Base-by-base conservation (phyloP, 2,113 vertebrate species). In the Platichthys stellatus region DNA sequence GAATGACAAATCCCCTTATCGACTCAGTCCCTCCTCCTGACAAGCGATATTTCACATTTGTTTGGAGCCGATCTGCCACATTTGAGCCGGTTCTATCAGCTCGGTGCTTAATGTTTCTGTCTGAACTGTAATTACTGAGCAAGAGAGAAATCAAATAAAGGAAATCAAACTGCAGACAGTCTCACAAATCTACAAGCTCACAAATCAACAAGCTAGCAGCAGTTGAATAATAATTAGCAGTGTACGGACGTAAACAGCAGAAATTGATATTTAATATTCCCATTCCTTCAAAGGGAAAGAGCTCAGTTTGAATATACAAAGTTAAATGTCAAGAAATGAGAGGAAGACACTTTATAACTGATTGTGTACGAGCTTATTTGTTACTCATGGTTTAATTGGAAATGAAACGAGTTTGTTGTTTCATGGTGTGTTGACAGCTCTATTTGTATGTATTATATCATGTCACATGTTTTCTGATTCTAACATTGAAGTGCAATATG, bases 141-240 rank as follows among this genome's bases (percentile, higher is more conserved):
- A 63, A 68, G 54, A 69, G 71, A 63, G 24, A 85, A 88, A 90
- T 85, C 71, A 82, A 84, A 83, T 74, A 38, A 81, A 78, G 66
- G 38, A 62, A 83, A 76, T 80, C 51, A 26, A 80, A 80, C 49
- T 11, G 54, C 69, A 12, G 7, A 21, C 72, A 72, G 11, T 56
- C 18, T 31, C 31, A 6, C 18, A 54, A 20, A 54, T 20, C 51
- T n/a, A 14, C 51, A 21, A 73, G 54, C 66, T 49, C 63, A 58
- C 58, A 73, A 72, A 85, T 85, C 59, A 73, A 68, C 68, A 76
- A 83, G 61, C 70, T 74, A 63, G 63, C 35, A 38, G 35, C 35
- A 9, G 9, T 38, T 38, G 35, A 10, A 38, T 38, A 13, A 43
- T 31, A 43, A 11, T 13, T 59, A 84, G 68, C 60, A 61, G 64